Evolutionary conservation across 1,140 invertebrate genomes (phyloP).

Genomic region (Ericerus pela): DNA sequence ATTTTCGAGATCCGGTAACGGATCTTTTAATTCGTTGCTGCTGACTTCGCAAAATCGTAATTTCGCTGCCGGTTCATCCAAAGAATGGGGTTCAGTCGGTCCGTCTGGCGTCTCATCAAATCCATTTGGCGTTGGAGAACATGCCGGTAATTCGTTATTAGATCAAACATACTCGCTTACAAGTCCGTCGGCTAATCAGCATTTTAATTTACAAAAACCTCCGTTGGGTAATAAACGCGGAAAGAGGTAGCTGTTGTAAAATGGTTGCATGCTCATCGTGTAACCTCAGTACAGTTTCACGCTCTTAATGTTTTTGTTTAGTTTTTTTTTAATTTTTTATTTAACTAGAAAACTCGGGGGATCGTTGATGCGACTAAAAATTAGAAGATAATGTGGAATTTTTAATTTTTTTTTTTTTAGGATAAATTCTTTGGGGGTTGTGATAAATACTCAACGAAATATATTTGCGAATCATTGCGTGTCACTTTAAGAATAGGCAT

Average conservation of each 20-base stretch:
- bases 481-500: too few species aligned
- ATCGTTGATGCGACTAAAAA: too few species aligned
- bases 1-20: neutral
- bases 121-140: neutral
- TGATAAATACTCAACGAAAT: too few species aligned
- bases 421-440: too few species aligned
- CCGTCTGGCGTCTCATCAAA: neutral
- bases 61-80: neutral
- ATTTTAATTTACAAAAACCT: slow-evolving; percentile 12
- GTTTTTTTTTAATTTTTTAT: too few species aligned
- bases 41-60: neutral
- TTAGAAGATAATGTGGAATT: too few species aligned
- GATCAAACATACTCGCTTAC: neutral
- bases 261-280: too few species aligned
- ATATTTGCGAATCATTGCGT: too few species aligned
- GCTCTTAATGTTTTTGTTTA: too few species aligned
- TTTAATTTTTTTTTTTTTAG: too few species aligned
- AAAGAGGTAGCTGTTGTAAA: neutral
- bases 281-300: too few species aligned
- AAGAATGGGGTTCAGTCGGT: neutral
- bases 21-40: slow-evolving; percentile 3
- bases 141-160: neutral
- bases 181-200: neutral
- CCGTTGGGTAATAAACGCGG: slow-evolving; percentile 12
- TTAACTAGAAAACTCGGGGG: too few species aligned